Evolutionary conservation across 2,888 invertebrate species (phyloP).

Genomic region (Volucella inflata): DNA sequence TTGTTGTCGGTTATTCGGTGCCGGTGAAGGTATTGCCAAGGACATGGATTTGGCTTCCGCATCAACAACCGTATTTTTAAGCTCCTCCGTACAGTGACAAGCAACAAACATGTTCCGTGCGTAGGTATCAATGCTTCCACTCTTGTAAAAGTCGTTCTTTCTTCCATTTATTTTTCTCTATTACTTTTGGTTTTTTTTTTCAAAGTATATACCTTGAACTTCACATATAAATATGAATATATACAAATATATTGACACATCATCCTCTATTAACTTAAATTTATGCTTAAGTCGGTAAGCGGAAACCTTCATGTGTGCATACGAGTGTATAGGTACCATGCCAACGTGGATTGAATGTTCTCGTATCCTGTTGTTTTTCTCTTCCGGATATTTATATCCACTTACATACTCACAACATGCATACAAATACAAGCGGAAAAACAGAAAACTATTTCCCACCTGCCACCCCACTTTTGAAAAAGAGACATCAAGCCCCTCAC

Average conservation of each 20-base stretch:
- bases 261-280: slow-evolving; percentile 36
- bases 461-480: background rate
- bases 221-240: too few species aligned
- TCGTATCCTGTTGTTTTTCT: slow-evolving; percentile 46
- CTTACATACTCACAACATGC: slow-evolving; percentile 49
- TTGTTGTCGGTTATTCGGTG: background rate
- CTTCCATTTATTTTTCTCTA: too few species aligned
- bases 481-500: too few species aligned
- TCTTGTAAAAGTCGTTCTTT: too few species aligned
- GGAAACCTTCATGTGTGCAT: slow-evolving; percentile 3
- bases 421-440: slow-evolving; percentile 34
- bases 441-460: slow-evolving; percentile 41
- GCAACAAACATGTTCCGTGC: slow-evolving; percentile 46
- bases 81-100: slow-evolving; percentile 31
- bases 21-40: background rate
- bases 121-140: background rate
- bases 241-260: too few species aligned
- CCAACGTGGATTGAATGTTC: slow-evolving; percentile 44
- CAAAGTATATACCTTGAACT: slow-evolving; percentile 1
- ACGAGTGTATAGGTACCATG: too few species aligned
- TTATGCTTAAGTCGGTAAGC: slow-evolving; percentile 19
- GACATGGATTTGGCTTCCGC: too few species aligned
- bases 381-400: slow-evolving; percentile 69
- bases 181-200: background rate
- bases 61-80: background rate